phyloP scores from a whole-genome alignment of 2,888 invertebrate species.

The Plemyria rubiginata region DNA sequence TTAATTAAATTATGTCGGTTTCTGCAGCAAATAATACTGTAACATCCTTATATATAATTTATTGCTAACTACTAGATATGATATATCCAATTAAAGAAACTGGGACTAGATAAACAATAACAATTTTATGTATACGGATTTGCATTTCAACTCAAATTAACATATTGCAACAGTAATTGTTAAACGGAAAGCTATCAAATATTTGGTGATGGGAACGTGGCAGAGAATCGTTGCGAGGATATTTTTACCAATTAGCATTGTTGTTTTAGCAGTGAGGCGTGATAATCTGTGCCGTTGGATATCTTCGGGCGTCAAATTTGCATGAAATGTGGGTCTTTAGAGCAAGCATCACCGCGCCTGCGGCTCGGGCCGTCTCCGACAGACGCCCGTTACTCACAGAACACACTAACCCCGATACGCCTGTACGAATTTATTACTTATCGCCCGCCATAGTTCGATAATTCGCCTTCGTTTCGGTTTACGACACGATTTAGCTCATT shows the following conservation, averaged over 20 bases:
- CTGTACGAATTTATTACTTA: constrained; percentile 57
- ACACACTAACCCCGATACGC: constrained; percentile 76
- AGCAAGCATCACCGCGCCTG: constrained; percentile 45
- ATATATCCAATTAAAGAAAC: background rate
- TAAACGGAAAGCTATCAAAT: constrained; percentile 6
- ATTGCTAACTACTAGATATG: background rate
- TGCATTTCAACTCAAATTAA: no score
- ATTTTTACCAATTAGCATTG: constrained; percentile 59
- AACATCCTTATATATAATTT: background rate
- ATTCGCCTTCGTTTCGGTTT: constrained; percentile 39
- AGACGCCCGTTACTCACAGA: constrained; percentile 67
- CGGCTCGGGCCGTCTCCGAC: constrained; percentile 58
- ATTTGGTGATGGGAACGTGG: constrained; percentile 10
- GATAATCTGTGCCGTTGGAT: constrained; percentile 49
- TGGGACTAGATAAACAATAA: no score
- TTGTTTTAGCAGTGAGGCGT: constrained; percentile 51
- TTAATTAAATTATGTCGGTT: constrained; percentile 17
- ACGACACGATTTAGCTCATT: constrained; percentile 26
- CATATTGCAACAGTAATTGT: no score
- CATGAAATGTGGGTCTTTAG: constrained; percentile 64
- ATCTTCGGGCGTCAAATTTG: constrained; percentile 57
- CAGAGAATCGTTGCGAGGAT: constrained; percentile 30
- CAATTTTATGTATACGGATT: no score
- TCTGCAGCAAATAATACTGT: background rate
- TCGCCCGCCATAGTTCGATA: constrained; percentile 48